A percentile compares a stretch with the other conserved stretches of the same genome.
Conservation (phyloP, 2,113 vertebrate species). For the Aegotheles bennettii region DNA sequence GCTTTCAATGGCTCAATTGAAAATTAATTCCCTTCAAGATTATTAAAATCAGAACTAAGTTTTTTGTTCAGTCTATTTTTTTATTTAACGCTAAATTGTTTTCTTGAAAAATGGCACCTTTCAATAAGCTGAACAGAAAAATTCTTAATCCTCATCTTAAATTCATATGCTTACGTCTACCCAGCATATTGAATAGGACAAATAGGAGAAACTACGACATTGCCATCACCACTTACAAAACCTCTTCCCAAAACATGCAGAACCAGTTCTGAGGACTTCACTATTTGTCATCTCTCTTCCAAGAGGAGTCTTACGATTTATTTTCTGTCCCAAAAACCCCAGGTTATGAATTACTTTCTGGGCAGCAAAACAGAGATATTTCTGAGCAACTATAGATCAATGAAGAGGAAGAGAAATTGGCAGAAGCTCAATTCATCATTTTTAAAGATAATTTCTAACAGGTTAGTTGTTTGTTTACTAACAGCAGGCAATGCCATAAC, state of each 20-base stretch:
- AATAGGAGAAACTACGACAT: background rate
- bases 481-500: background rate
- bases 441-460: background rate
- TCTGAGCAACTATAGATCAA: background rate
- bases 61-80: background rate
- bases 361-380: background rate
- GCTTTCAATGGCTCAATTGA: background rate
- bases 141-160: background rate
- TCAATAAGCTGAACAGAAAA: background rate
- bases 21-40: background rate
- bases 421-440: background rate
- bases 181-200: background rate
- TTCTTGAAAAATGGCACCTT: background rate
- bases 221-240: background rate
- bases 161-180: background rate
- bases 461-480: background rate
- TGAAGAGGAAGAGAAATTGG: background rate
- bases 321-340: background rate
- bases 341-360: background rate
- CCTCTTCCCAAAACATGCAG: background rate
- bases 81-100: background rate
- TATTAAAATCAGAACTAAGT: background rate
- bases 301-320: background rate
- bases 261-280: background rate
- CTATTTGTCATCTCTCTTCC: background rate